Evolutionary conservation across 1,140 invertebrate genomes (phyloP).

Genomic region (Drosophila insularis): DNA sequence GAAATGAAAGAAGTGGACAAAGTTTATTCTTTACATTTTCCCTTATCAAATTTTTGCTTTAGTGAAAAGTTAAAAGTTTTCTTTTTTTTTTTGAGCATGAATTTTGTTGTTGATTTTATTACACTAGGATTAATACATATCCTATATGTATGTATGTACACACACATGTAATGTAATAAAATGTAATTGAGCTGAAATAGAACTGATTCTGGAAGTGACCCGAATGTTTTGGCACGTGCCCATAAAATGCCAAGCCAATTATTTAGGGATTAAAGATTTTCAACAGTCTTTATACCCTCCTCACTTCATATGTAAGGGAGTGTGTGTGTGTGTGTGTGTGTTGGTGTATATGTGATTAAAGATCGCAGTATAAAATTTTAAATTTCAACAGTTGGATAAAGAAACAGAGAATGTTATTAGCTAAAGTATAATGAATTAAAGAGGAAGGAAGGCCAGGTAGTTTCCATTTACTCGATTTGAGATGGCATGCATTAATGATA

Average conservation of each 20-base stretch:
- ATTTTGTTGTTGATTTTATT: slow-evolving; percentile 32
- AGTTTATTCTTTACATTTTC: not conserved
- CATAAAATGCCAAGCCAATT: slow-evolving; percentile 23
- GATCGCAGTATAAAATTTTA: not conserved
- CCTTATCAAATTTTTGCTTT: slow-evolving; percentile 12
- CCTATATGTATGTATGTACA: not conserved
- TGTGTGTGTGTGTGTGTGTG: not conserved
- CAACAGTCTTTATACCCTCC: not conserved
- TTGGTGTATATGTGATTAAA: not conserved
- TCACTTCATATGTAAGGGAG: not conserved
- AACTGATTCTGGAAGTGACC: not conserved
- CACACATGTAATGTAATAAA: slow-evolving; percentile 37
- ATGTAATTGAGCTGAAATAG: slow-evolving; percentile 31
- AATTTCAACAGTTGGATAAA: too few species aligned
- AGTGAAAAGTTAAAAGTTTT: slow-evolving; percentile 40
- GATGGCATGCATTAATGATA: too few species aligned
- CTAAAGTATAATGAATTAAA: too few species aligned
- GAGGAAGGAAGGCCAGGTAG: too few species aligned
- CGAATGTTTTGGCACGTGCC: not conserved
- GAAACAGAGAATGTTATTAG: too few species aligned
- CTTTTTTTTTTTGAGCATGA: not conserved
- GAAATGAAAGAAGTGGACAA: slow-evolving; percentile 8
- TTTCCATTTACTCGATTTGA: too few species aligned
- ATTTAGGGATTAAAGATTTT: slow-evolving; percentile 16
- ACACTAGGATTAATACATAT: slow-evolving; percentile 42